phyloP scores from a whole-genome alignment of 2,888 invertebrate genomes.

The Ochropleura plecta region DNA sequence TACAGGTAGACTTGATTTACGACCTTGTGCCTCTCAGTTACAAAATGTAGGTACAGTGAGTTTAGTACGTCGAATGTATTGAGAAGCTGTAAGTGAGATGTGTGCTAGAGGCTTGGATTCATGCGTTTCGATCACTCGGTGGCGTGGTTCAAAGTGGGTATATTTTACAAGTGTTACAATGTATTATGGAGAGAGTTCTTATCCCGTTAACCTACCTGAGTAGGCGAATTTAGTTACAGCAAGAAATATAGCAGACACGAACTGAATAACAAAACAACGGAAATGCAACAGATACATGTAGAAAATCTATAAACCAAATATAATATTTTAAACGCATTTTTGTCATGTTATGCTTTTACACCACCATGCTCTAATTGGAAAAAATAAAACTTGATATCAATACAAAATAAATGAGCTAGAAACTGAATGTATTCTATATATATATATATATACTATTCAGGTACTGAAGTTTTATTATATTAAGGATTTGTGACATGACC shows the following conservation, averaged over 20 bases:
- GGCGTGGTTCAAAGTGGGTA: slow-evolving; percentile 89
- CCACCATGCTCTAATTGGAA: slow-evolving; percentile 78
- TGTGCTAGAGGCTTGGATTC: slow-evolving; percentile 90
- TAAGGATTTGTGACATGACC: slow-evolving; percentile 68
- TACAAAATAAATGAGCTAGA: slow-evolving; percentile 59
- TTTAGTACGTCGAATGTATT: slow-evolving; percentile 86
- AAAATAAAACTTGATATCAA: slow-evolving; percentile 52
- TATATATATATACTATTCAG: slow-evolving; percentile 67
- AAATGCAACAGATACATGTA: slow-evolving; percentile 67
- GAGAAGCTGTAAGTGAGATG: slow-evolving; percentile 90
- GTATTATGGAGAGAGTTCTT: slow-evolving; percentile 83
- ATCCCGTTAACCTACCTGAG: slow-evolving; percentile 77
- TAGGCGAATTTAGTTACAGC: slow-evolving; percentile 71
- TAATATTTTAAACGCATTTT: slow-evolving; percentile 49
- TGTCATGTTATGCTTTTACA: slow-evolving; percentile 65
- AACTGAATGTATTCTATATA: slow-evolving; percentile 58
- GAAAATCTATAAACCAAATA: slow-evolving; percentile 65
- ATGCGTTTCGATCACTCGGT: slow-evolving; percentile 91
- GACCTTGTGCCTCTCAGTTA: slow-evolving; percentile 89
- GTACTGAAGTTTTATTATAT: slow-evolving; percentile 66
- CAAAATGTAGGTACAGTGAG: slow-evolving; percentile 82
- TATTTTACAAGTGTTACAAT: slow-evolving; percentile 87
- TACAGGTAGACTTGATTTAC: slow-evolving; percentile 73
- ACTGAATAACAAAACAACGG: slow-evolving; percentile 68
- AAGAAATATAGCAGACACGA: slow-evolving; percentile 69